phyloP scores from a whole-genome alignment of 2,797 vertebrate species.

The Etheostoma perlongum region DNA sequence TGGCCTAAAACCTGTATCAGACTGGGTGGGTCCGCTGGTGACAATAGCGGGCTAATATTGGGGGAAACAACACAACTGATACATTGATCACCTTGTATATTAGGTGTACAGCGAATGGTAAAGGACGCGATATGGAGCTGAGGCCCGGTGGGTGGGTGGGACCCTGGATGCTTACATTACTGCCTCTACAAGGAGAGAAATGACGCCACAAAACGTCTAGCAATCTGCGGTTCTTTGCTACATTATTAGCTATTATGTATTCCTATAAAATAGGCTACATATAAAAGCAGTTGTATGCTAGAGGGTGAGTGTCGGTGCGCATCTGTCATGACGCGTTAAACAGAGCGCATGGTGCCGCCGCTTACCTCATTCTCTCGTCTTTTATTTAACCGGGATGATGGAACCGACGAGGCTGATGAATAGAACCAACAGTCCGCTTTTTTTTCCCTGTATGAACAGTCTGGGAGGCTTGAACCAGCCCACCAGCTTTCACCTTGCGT shows the following conservation, averaged over 20 bases:
- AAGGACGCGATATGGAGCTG: conserved; percentile 22
- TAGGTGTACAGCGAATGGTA: conserved; percentile 6
- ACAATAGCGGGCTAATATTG: conserved; percentile 56
- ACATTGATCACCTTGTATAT: conserved; percentile 1
- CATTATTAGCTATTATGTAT: neutral
- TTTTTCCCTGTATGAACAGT: conserved; percentile 6
- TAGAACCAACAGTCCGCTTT: conserved; percentile 10
- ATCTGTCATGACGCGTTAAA: conserved; percentile 78
- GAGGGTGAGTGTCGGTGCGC: conserved; percentile 55
- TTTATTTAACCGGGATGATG: conserved; percentile 64
- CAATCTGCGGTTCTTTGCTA: neutral
- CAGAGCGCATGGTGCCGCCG: conserved; percentile 70
- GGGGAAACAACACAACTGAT: conserved; percentile 8
- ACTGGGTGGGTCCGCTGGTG: conserved; percentile 69
- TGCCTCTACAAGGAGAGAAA: neutral
- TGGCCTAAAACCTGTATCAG: conserved; percentile 49
- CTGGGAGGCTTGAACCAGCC: conserved; percentile 14
- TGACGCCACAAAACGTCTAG: neutral
- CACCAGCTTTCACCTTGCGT: conserved; percentile 36
- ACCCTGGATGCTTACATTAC: conserved; percentile 22
- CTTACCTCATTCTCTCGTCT: conserved; percentile 87
- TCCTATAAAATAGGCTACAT: neutral
- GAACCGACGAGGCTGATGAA: conserved; percentile 51
- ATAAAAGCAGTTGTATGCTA: conserved; percentile 25
- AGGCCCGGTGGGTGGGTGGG: conserved; percentile 55